Base-by-base conservation (phyloP, 2,888 invertebrate species). In the Endotricha flammealis region DNA sequence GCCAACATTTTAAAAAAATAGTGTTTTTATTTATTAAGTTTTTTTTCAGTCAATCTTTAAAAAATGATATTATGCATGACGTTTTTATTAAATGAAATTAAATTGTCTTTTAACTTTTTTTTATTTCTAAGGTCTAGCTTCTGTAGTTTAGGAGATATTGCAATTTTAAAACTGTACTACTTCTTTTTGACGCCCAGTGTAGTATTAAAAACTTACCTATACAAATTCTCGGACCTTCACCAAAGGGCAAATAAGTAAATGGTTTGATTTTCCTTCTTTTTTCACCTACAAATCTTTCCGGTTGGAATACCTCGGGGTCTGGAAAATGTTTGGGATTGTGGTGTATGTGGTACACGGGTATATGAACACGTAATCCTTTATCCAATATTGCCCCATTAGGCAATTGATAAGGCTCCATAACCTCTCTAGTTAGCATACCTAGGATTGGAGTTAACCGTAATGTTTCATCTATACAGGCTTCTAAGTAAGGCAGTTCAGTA, bases 391-490 rank as follows among this genome's bases (percentile, higher is more conserved):
- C 29, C 0, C 69, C 68, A 0, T 53, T 44, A 0, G 71, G 68
- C 2, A 75, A 34, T 0, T 46, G 58, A 29, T 70, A 72, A 16
- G 64, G 55, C 3, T 62, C 60, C 32, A 60, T 48, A 1, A 73
- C 66, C 33, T 78, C 72, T 0, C 79, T 51, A 0, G 70, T 55
- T 0, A 76, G 23, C 1, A 53, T 29, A 0, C 63, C 61, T 0
- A 76, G 9, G 0, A 67, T 59, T 0, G 79, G 78, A 22, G 76
- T 71, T 9, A 8, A 23, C 0, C 79, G 64, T 0, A 79, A 39
- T 0, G 68, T 39, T 41, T 79, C 80, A 1, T 64, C 45, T 1
- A 69, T 29, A 38, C 75, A 74, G 1, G 72, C 70, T 3, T 67
- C 61, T 0, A 71, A 35, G 32, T 60, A 79, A 0, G 70, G 60